Percentiles rank a stretch among this genome's conserved stretches.
phyloP scores from a whole-genome alignment of 2,888 invertebrate species.

The Rambutsinella grinnellia region DNA sequence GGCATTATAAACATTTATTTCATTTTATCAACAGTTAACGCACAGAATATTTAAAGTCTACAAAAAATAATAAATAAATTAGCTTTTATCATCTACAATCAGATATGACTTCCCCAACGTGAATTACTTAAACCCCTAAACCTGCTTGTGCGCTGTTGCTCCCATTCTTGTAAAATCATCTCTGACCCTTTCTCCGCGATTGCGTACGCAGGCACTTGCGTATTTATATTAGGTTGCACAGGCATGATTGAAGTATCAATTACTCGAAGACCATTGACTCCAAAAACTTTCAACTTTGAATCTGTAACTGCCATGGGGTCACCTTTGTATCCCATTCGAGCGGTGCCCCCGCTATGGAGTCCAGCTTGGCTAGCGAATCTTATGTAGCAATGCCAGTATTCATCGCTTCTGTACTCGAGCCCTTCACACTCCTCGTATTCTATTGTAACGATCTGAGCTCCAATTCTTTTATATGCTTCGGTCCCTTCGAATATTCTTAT shows the following conservation, averaged over 20 bases:
- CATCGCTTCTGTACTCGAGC: conserved; percentile 1
- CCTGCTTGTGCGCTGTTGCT: too few relatives aligned
- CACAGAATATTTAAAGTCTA: too few relatives aligned
- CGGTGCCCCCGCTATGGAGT: conserved; percentile 26
- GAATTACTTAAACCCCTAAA: too few relatives aligned
- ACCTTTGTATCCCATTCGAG: conserved; percentile 16
- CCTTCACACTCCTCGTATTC: conserved; percentile 1
- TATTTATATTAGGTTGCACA: background rate
- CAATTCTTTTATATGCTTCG: conserved; percentile 13
- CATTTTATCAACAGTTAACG: too few relatives aligned
- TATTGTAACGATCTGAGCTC: background rate
- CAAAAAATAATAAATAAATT: conserved; percentile 6
- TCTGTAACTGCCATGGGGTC: conserved; percentile 33
- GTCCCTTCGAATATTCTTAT: conserved; percentile 15
- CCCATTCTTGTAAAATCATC: background rate
- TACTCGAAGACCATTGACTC: conserved; percentile 20
- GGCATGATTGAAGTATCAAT: conserved; percentile 30
- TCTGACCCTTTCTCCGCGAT: conserved; percentile 2
- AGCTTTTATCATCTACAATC: background rate
- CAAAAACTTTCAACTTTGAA: conserved; percentile 19
- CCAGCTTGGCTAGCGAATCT: background rate
- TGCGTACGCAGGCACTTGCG: background rate
- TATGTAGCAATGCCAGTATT: conserved; percentile 37
- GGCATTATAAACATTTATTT: too few relatives aligned
- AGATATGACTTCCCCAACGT: too few relatives aligned